Evolutionary conservation across 2,797 vertebrate genomes (phyloP), one percentile per base, ranked within the genome.

Genomic region (Epinephelus coioides): DNA sequence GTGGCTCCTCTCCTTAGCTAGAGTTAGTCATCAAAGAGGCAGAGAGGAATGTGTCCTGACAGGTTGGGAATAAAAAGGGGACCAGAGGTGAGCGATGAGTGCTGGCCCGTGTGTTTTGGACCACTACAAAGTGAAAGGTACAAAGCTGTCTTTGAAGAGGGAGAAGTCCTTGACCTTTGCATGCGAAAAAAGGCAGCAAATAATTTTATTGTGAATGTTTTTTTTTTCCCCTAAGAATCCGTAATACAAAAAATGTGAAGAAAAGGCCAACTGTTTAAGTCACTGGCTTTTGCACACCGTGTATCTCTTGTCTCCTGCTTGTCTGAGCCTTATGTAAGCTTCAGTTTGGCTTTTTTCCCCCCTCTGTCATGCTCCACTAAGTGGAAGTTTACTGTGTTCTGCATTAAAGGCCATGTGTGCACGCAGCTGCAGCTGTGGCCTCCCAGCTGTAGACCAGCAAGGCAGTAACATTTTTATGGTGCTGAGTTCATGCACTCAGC

Each of bases 41-140:
- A 64, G 68, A n/a, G 73, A 83, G 85, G 89, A 93, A 93, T 93
- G 90, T 71, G 83, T 89, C 81, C 88, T 90, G 92, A 94, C 93
- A 90, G 90, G 89, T 90, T 84, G 84, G 54, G 79, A 82, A 85
- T 81, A 74, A 69, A 84, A 86, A 88, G 82, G 84, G 68, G 70
- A 86, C 71, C 80, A 83, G 68, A 86, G 88, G 89, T 92, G 86
- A 91, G 76, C 40, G 85, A 78, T 73, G 85, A 81, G 81, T 76
- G 76, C 66, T 50, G 74, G 74, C 67, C 61, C 43, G 57, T 83
- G 71, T 88, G 82, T 91, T 89, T 77, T 85, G 77, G 73, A 56
- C 84, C 50, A 85, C 81, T 87, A 88, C 84, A 84, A 86, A 88
- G 88, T 76, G 68, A 82, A 86, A 86, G 76, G 85, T 85, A 71